Conservation (phyloP, 2,888 invertebrate species). For the Dexiosoma caninum region DNA sequence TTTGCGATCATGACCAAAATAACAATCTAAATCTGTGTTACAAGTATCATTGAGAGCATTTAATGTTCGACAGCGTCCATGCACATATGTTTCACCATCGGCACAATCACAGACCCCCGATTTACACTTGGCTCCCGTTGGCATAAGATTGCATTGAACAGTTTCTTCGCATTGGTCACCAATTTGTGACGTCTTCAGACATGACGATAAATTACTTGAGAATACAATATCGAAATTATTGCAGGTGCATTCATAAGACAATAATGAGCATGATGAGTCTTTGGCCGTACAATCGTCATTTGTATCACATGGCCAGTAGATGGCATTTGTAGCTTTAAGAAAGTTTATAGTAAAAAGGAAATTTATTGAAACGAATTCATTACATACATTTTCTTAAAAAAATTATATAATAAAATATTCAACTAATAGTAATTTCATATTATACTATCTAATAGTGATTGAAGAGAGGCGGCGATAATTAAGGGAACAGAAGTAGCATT, state of each 20-base stretch:
- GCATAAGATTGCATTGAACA: slow-evolving; percentile 78
- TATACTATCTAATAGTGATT: no score
- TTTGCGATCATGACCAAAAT: slow-evolving; percentile 77
- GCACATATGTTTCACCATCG: slow-evolving; percentile 75
- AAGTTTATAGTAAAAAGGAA: neutral
- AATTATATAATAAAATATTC: no score
- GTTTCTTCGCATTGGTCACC: slow-evolving; percentile 76
- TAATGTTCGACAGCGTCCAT: slow-evolving; percentile 75
- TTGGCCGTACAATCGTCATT: slow-evolving; percentile 73
- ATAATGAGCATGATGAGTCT: slow-evolving; percentile 71
- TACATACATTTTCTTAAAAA: no score
- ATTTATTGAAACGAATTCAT: neutral
- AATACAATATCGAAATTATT: slow-evolving; percentile 72
- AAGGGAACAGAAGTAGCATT: no score
- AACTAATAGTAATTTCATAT: no score
- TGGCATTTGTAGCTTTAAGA: slow-evolving; percentile 63
- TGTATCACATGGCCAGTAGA: slow-evolving; percentile 75
- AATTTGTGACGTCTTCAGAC: slow-evolving; percentile 76
- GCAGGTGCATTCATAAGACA: slow-evolving; percentile 71
- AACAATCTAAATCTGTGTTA: slow-evolving; percentile 74
- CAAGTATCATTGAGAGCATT: slow-evolving; percentile 74
- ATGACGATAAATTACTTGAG: slow-evolving; percentile 72
- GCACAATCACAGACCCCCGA: slow-evolving; percentile 77
- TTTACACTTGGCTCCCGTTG: slow-evolving; percentile 77
- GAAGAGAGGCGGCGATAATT: no score